Evolutionary conservation across 2,113 vertebrate genomes (phyloP).

Genomic region (Scalopus aquaticus): DNA sequence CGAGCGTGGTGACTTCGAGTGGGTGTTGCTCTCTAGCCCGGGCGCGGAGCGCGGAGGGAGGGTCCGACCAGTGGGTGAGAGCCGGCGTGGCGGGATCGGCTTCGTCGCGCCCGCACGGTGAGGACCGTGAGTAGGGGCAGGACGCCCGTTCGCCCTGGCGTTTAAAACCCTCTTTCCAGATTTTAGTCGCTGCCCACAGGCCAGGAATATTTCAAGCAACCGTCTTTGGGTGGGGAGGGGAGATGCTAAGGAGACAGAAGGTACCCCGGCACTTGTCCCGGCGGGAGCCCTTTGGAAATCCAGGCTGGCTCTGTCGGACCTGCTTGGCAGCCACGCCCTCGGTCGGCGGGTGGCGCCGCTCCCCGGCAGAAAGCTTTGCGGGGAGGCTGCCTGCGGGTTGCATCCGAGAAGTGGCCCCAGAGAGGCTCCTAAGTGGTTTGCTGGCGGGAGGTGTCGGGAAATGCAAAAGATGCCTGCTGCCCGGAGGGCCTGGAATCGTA

Average conservation of each 20-base stretch:
- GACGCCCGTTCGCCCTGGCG: neutral
- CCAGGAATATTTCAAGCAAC: neutral
- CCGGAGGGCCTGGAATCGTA: rapidly evolving
- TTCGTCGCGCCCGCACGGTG: neutral
- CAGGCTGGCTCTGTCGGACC: neutral
- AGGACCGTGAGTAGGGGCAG: too few relatives aligned
- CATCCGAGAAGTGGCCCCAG: neutral
- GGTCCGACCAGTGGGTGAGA: neutral
- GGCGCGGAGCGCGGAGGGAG: neutral
- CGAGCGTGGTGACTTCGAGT: neutral
- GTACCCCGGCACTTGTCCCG: neutral
- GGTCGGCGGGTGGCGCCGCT: neutral
- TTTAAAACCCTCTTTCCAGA: neutral
- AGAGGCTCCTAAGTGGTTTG: neutral
- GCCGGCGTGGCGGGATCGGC: neutral
- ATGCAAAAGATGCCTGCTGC: neutral
- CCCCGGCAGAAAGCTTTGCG: neutral
- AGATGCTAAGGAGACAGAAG: neutral
- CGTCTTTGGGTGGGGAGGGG: neutral
- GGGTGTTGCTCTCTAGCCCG: neutral
- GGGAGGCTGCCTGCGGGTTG: neutral
- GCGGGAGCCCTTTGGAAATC: neutral
- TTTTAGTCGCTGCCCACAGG: neutral
- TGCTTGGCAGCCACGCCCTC: neutral
- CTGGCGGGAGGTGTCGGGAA: neutral